Percentiles rank a stretch among this genome's conserved stretches.
Conservation (phyloP, 2,113 vertebrate species). For the Muntiacus reevesi region DNA sequence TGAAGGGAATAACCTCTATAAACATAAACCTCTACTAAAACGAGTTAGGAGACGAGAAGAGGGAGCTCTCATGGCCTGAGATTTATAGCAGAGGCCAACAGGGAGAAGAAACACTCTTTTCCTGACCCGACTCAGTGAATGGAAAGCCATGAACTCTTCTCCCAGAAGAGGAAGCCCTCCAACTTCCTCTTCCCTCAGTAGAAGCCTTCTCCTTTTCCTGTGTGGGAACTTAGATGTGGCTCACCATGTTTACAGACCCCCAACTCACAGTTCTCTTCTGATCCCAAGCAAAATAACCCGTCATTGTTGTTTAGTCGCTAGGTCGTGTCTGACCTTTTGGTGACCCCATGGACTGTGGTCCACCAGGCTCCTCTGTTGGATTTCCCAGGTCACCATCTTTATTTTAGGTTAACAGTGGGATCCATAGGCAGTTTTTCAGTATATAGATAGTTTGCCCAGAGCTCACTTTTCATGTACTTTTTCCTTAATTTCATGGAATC, state of each 20-base stretch:
- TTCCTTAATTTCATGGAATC: background rate
- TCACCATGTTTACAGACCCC: background rate
- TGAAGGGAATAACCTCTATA: background rate
- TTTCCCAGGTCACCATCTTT: background rate
- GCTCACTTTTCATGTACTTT: background rate
- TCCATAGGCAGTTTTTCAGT: background rate
- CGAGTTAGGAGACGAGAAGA: background rate
- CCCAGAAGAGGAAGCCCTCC: background rate
- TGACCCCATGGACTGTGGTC: background rate
- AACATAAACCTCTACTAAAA: background rate
- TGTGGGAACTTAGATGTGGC: background rate
- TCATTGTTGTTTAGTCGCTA: background rate
- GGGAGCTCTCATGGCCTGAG: background rate
- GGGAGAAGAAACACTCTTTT: background rate
- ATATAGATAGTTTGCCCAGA: background rate
- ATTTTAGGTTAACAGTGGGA: background rate
- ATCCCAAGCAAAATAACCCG: background rate
- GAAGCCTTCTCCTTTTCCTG: background rate
- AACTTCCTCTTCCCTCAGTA: background rate
- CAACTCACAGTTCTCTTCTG: background rate
- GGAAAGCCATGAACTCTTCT: background rate
- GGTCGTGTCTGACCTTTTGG: background rate
- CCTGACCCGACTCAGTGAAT: background rate
- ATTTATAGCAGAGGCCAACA: background rate
- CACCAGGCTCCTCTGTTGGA: background rate